Evolutionary conservation across 1,140 invertebrate genomes (phyloP).

Genomic region (Dinoponera quadriceps): DNA sequence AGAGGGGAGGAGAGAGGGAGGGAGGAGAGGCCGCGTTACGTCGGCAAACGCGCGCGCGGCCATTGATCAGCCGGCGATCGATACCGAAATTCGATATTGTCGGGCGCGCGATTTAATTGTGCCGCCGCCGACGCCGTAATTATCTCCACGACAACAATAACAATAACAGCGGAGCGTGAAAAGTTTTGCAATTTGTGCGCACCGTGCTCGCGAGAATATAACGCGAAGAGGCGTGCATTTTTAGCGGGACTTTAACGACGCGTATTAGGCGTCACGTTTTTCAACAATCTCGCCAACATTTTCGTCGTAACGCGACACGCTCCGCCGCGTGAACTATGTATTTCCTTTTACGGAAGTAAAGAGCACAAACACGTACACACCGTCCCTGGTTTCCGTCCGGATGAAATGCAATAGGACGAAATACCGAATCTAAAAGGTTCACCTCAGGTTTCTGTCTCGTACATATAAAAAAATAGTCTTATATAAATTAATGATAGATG

Average conservation of each 20-base stretch:
- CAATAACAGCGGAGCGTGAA: slow-evolving; percentile 53
- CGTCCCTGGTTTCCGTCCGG: background rate
- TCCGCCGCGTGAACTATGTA: background rate
- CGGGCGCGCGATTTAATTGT: slow-evolving; percentile 45
- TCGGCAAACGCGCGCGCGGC: slow-evolving; percentile 11
- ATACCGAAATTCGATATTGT: slow-evolving; percentile 57
- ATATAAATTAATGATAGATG: too few species aligned
- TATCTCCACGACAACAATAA: slow-evolving; percentile 60
- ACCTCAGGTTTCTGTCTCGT: background rate
- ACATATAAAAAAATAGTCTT: too few species aligned
- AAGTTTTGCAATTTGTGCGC: slow-evolving; percentile 55
- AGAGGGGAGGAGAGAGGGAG: too few species aligned
- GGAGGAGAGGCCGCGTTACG: background rate
- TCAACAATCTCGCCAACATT: slow-evolving; percentile 15
- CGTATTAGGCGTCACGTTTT: background rate
- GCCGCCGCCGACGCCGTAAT: slow-evolving; percentile 42
- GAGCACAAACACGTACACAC: background rate
- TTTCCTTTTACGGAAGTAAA: background rate
- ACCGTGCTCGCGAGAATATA: slow-evolving; percentile 18
- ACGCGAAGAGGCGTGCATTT: background rate
- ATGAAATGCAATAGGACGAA: background rate
- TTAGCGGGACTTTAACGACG: background rate
- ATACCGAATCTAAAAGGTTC: background rate
- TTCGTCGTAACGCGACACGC: background rate
- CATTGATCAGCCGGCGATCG: slow-evolving; percentile 48